Percentiles rank a stretch among this genome's conserved stretches.
Conservation (phyloP, 1,140 invertebrate genomes). For the Oreohelix idahoensis region DNA sequence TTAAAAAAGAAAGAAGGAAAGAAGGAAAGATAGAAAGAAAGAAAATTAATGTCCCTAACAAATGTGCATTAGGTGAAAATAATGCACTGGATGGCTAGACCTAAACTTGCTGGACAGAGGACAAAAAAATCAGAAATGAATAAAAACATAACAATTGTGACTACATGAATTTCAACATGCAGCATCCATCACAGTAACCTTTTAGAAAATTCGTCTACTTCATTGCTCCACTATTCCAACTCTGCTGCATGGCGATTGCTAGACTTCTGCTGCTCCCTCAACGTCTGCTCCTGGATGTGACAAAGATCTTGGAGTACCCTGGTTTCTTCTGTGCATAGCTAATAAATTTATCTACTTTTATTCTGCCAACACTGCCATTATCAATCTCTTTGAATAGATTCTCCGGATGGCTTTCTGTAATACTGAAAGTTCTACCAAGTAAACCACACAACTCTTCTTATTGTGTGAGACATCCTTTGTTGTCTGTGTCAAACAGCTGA, state of each 20-base stretch:
- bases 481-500: slow-evolving; percentile 67
- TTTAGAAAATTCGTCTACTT: slow-evolving; percentile 15
- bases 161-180: no score
- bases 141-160: no score
- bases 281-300: slow-evolving; percentile 52
- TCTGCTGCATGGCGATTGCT: slow-evolving; percentile 12
- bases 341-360: slow-evolving; percentile 70
- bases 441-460: slow-evolving; percentile 61
- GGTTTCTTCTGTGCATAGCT: slow-evolving; percentile 67
- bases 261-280: not conserved
- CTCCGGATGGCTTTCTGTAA: slow-evolving; percentile 58
- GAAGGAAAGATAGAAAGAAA: no score
- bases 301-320: slow-evolving; percentile 68
- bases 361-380: slow-evolving; percentile 61
- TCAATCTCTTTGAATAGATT: slow-evolving; percentile 66
- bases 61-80: no score
- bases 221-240: not conserved
- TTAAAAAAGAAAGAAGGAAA: no score
- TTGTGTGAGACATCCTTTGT: slow-evolving; percentile 66
- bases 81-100: no score
- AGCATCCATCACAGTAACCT: slow-evolving; percentile 25
- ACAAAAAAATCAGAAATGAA: no score
- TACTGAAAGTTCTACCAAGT: slow-evolving; percentile 64
- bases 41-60: no score
- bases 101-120: no score